Base-by-base conservation (phyloP, 2,113 vertebrate genomes). In the Plestiodon gilberti region DNA sequence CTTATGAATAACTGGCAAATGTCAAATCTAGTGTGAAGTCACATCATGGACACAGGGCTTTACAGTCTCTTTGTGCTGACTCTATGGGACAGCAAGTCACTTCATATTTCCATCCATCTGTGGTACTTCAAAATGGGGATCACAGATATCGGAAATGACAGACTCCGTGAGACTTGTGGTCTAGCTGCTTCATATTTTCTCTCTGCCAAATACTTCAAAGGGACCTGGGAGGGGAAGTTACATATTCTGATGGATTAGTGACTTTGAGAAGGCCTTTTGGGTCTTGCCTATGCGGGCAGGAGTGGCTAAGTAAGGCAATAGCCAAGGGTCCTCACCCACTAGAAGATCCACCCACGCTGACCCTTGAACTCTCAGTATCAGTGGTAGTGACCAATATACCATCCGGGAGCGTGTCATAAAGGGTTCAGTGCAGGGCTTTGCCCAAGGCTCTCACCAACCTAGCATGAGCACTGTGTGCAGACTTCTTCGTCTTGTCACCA, bases 1-100 rank as follows among this genome's bases (percentile, higher is more conserved):
- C 81, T 83, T 83, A 83, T 23, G 67, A 73, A 35, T 83, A 73
- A 83, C 52, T 59, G 67, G 64, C 74, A 85, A 69, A 78, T 70
- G 75, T 69, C 83, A 85, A 10, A 28, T 61, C 69, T 40, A 33
- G 81, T 83, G 48, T 33, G 67, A 20, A 78, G 64, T 57, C 52
- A 78, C 65, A 40, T 85, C 33, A 79, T 71, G 76, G 82, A 30
- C 30, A 18, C 82, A 83, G 82, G 55, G 82, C 70, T 73, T 83
- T 73, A 52, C 52, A 74, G 57, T 40, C 70, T 61, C 33, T 62
- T 71, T 65, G 28, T 25, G 65, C 48, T 67, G 40, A 43, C 40
- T 81, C 64, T 61, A 69, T 52, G 79, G 79, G 62, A 81, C 64
- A 67, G 30, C 11, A 35, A 83, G 82, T 83, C 82, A 74, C 28